Evolutionary conservation across 2,888 invertebrate species (phyloP).

Genomic region (Tenthredo mesomela): DNA sequence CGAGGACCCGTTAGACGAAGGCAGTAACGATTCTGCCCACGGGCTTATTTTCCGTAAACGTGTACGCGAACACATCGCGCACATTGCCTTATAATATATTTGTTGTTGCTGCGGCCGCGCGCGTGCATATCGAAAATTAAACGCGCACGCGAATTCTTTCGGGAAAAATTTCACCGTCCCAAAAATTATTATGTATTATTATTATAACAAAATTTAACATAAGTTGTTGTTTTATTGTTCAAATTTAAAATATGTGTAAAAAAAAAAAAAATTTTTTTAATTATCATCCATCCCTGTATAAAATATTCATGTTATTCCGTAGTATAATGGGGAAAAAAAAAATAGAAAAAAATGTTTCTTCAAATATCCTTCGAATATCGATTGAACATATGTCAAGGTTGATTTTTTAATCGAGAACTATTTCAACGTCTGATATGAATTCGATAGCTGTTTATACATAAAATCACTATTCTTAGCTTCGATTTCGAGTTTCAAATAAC

Average conservation of each 20-base stretch:
- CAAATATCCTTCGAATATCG: neutral
- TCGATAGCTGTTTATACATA: neutral
- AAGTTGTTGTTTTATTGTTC: neutral
- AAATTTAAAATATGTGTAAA: neutral
- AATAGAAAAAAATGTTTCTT: neutral
- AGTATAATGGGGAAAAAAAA: neutral
- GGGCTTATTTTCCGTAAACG: conserved; percentile 41
- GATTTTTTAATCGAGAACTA: neutral
- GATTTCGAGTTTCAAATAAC: neutral
- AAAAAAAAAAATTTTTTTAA: too few species aligned
- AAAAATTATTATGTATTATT: neutral
- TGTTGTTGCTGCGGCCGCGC: neutral
- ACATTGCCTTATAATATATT: neutral
- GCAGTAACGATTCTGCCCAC: conserved; percentile 44
- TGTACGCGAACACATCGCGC: neutral
- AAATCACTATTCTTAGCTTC: neutral
- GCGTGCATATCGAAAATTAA: neutral
- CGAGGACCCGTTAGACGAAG: conserved; percentile 33
- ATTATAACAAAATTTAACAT: neutral
- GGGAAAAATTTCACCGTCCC: neutral
- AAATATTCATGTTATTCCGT: neutral
- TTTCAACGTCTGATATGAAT: neutral
- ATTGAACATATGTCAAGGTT: conserved; percentile 7
- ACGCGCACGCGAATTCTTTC: neutral
- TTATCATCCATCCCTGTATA: neutral